Evolutionary conservation across 2,113 vertebrate genomes (phyloP).

Genomic region (Cottus gobio): DNA sequence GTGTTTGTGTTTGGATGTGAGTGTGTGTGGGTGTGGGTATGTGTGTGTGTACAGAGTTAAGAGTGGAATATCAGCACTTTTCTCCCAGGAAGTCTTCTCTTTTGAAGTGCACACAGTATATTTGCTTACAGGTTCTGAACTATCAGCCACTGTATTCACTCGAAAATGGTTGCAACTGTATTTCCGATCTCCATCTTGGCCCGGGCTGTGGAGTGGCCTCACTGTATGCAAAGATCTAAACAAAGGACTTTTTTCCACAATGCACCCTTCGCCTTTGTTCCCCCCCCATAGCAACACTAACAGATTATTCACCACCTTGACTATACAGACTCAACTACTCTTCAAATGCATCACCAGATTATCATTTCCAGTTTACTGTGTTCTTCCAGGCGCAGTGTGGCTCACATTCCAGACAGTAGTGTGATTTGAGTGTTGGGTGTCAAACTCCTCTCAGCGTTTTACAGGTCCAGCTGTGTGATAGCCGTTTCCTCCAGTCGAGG

Average conservation of each 20-base stretch:
- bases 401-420: conserved; percentile 43
- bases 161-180: conserved; percentile 7
- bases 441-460: conserved; percentile 11
- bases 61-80: conserved; percentile 34
- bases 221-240: conserved; percentile 19
- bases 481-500: conserved; percentile 29
- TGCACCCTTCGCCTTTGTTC: not conserved
- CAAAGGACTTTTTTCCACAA: not conserved
- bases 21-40: conserved; percentile 52
- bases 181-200: conserved; percentile 9
- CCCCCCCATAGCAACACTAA: not conserved
- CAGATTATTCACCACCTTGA: conserved; percentile 17
- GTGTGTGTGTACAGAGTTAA: conserved; percentile 57
- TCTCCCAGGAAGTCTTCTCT: conserved; percentile 2
- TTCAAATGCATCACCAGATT: not conserved
- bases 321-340: conserved; percentile 11
- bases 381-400: conserved; percentile 10
- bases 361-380: conserved; percentile 16
- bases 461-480: conserved; percentile 27
- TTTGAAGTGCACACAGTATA: conserved; percentile 1
- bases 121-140: conserved; percentile 35
- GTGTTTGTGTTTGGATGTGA: conserved; percentile 47
- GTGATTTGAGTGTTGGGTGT: conserved; percentile 36
- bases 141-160: conserved; percentile 38
- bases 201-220: not conserved